Base-by-base conservation (phyloP, 2,888 invertebrate genomes). In the Rhimphoctona megacephalus region DNA sequence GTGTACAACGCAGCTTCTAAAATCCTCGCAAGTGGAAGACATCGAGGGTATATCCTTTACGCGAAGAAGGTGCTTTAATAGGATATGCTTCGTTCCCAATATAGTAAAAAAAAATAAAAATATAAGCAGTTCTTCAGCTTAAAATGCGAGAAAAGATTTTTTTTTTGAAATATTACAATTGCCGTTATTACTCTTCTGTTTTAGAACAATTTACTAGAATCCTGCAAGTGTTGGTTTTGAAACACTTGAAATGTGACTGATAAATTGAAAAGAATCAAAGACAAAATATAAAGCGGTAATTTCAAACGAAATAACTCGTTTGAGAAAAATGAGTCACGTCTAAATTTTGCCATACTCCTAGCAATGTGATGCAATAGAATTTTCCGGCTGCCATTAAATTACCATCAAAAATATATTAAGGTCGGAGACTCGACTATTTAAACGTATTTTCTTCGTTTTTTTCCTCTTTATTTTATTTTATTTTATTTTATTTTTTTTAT, bases 11-110 rank as follows among this genome's bases (percentile, higher is more conserved):
- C 30, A 49, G 30, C 73, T 72, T 85, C 72, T 70, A 82, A 81
- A 85, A 87, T 82, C 82, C 80, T 82, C 69, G 76, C 36, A 66
- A 86, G 84, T 84, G 86, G 78, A 81, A 73, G 67, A 79, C 25
- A 79, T 85, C 78, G 83, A 73, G 67, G 73, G 67, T 43, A 57
- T 36, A 52, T 79, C 79, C 57, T 69, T 66, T 17, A 61, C 36
- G 39, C 83, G 73, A 79, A 73, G 57, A 67, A 61, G 73, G 72
- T 73, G 43, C 64, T 78, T 39, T 52, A 78, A 43, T 76, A 36
- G 61, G 70, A 72, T 19, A n/a, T 25, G 67, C 83, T 54, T 76
- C 43, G 43, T 22, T 61, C 66, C 19, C 25, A 11, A 36, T 17
- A n/a, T 33, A 1, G 39, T 19, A 19, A 25, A 19, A 25, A 76